Evolutionary conservation across 2,113 vertebrate species (phyloP), one percentile per base, ranked within the genome.

Genomic region (Macquaria ambigua): DNA sequence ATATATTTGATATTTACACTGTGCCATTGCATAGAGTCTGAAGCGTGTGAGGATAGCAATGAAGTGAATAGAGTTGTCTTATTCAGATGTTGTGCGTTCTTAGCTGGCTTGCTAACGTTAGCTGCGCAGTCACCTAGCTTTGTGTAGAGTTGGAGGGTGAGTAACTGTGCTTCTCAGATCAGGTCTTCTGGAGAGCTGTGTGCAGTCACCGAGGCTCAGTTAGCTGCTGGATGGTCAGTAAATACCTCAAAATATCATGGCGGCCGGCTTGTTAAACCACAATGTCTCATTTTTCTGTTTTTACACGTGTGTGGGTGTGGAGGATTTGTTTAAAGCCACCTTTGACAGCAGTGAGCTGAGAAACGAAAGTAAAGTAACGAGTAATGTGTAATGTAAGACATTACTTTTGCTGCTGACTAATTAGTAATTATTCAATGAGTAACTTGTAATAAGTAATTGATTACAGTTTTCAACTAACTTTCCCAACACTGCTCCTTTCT

Each of bases 1-100:
- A 76, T 79, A 39, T 63, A 56, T 74, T 56, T 66, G 9, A 77
- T 69, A 79, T 79, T 82, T 80, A 76, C 67, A 70, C 61, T 76
- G 61, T 34, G n/a, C 82, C 59, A 76, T 0, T 88, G 34, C 23
- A 70, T 52, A 12, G 8, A 71, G 75, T 64, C 21, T 55, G 28
- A 75, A n/a, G 10, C 68, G 28, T 43, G 21, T 55, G 52, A 43
- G 50, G 23, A 76, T 6, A 18, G 37, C 11, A 59, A 74, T 74
- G 23, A 55, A 77, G 56, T 72, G 23, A 20, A 43, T 3, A 11
- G 14, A 58, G n/a, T 15, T n/a, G 31, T 41, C 7, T 73, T n/a
- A 5, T 55, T 56, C 12, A 55, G 21, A 72, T 56, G 50, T 37
- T 53, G 48, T 23, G 46, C 31, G 28, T 52, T 70, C 52, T 37